These are phyloP conservation scores for Agriopis aurantiaria DNA, from an alignment of 2,888 invertebrate species.

Conservation along the genomic window DNA sequence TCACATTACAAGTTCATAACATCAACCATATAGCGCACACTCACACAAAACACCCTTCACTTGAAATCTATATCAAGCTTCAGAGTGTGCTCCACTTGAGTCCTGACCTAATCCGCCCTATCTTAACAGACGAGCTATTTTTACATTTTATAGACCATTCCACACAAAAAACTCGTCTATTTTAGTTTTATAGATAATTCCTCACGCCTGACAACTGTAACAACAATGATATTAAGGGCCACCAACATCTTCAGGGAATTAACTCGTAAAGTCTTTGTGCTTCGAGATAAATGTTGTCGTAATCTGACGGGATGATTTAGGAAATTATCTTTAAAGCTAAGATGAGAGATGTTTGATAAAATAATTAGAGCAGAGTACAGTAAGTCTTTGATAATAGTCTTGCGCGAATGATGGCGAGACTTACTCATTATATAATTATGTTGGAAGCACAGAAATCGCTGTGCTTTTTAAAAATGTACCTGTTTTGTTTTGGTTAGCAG, in stretches of 20 bases:
- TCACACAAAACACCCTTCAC: constrained; percentile 37
- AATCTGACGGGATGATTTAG: constrained; percentile 36
- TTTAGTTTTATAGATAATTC: constrained; percentile 32
- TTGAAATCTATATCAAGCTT: constrained; percentile 42
- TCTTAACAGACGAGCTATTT: constrained; percentile 43
- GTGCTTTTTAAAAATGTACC: no score
- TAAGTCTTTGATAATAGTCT: no score
- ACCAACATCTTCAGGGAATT: constrained; percentile 30
- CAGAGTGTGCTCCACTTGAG: constrained; percentile 41
- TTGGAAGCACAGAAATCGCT: no score
- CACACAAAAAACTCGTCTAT: constrained; percentile 39
- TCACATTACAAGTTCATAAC: constrained; percentile 2
- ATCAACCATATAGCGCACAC: constrained; percentile 1
- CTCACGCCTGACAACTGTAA: constrained; percentile 47
- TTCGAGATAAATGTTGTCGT: constrained; percentile 32
- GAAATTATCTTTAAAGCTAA: neutral
- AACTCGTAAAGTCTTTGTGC: constrained; percentile 39
- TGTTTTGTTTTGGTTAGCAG: no score
- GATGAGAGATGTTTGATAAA: neutral
- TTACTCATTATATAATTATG: no score
- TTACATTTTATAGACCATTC: constrained; percentile 47
- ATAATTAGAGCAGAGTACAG: no score
- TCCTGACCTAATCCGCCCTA: constrained; percentile 43
- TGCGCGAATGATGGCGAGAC: no score
- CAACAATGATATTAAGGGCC: constrained; percentile 39